Base-by-base conservation (phyloP, 64 coral and sea anemone species). In the Dendrophyllia cribrosa region DNA sequence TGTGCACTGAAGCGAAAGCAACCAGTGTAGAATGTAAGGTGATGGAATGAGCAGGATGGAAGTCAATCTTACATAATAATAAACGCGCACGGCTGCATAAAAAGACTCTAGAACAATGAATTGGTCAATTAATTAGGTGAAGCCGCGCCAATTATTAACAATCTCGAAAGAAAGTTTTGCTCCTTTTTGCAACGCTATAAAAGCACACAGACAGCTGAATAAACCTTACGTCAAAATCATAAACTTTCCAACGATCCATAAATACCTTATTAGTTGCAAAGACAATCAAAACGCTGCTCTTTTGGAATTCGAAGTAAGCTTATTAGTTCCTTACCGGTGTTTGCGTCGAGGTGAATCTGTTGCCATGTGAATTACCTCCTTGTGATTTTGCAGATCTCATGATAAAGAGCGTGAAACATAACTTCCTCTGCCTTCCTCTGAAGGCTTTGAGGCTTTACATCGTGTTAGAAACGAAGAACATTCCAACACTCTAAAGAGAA, bases 341-440 rank as follows among this genome's bases (percentile, higher is more conserved):
- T 80, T 80, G 23, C 11, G 55, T 17, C 62, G 46, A 45, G 60
- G 50, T 51, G 20, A 68, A 5, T 65, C 5, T 65, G 61, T 84
- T 65, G 44, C 80, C 80, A 67, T 23, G 80, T 9, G 61, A 12
- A 68, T 68, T 84, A 9, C 21, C 10, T 10, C 61, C 62, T 3
- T 10, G 15, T 2, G 80, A 53, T 65, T 84, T 84, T 13, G 19
- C 26, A 51, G 80, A 84, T 68, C 46, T 84, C 80, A 84, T 84
- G 45, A 48, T 84, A 3, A 48, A 14, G 7, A 84, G 58, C 4
- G 80, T 51, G 4, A 13, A 63, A 44, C 78, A 82, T 82, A 62
- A 19, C 63, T 63, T 83, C 17, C 62, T 19, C 80, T 68, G 47
- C 62, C 43, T 51, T 84, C 58, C 46, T 67, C 19, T 19, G 43